Evolutionary conservation across 2,888 invertebrate species (phyloP), one percentile per base, ranked within the genome.

Genomic region (Drosophila engyochracea): DNA sequence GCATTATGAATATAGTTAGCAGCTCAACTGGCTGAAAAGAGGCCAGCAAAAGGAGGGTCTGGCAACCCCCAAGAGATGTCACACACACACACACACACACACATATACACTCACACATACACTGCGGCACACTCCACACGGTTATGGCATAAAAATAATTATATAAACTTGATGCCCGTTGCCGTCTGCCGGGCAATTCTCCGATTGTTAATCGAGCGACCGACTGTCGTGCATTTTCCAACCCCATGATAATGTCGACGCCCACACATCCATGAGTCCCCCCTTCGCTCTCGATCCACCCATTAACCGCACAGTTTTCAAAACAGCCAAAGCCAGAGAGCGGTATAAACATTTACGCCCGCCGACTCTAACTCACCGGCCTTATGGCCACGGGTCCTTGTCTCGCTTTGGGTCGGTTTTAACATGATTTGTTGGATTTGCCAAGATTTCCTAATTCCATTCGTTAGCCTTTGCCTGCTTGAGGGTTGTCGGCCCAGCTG

Each of bases 361-460:
- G 79, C 65, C 81, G 78, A 73, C 77, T 54, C 37, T 39, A 49
- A 63, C 53, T 58, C 54, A 71, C 61, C 67, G 49, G 47, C 33
- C 16, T 35, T 0, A 47, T 52, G 55, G 59, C 39, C 37, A 51
- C 12, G 44, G 57, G 64, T 59, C 65, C 57, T 66, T 62, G 52
- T 53, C 63, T 61, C 33, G 57, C 55, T 69, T 64, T 75, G 74
- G 84, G 81, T 79, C 76, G 83, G 78, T 87, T 91, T 89, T 91
- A 92, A 92, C 90, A 91, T 86, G 91, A 91, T 92, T 92, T 87
- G 82, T 85, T 78, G 83, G 89, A 85, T 91, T 91, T 91, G 81
- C 72, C 83, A 85, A 81, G 87, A 92, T 92, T 92, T 91, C 91
- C 92, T 92, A 91, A 92, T 92, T 91, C 85, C 79, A 92, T 92